Percentiles rank a stretch among this genome's conserved stretches.
Evolutionary conservation across 2,113 vertebrate genomes (phyloP).

Genomic region (Ceyx melanurus): DNA sequence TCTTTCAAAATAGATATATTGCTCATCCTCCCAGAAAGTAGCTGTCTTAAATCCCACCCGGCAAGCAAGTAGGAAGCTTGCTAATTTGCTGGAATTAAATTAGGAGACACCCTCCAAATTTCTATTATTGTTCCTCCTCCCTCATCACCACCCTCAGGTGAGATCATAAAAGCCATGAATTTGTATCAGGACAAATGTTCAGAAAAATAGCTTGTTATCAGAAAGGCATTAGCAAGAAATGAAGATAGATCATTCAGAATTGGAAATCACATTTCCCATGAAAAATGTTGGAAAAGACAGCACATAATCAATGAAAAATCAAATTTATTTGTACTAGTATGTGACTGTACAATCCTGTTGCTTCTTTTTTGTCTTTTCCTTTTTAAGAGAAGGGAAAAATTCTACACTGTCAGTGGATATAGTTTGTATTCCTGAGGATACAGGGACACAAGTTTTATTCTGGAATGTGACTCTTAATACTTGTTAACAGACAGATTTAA

Average conservation of each 20-base stretch:
- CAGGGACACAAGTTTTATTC: background rate
- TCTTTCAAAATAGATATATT: background rate
- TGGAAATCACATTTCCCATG: background rate
- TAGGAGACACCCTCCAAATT: background rate
- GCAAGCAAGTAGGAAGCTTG: background rate
- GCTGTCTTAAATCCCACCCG: background rate
- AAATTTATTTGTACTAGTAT: background rate
- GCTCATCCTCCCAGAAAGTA: background rate
- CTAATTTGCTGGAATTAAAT: background rate
- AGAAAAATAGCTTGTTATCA: background rate
- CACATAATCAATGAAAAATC: background rate
- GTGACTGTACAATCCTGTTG: background rate
- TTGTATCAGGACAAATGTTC: background rate
- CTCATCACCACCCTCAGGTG: background rate
- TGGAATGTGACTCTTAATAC: background rate
- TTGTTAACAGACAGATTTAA: background rate
- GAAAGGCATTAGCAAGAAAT: background rate
- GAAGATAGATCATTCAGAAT: background rate
- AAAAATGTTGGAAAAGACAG: background rate
- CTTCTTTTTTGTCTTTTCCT: background rate
- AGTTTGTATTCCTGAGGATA: background rate
- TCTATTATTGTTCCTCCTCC: background rate
- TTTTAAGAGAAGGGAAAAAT: background rate
- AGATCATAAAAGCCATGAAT: background rate
- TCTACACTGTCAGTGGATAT: background rate